phyloP scores from a whole-genome alignment of 2,888 invertebrate species.

The Coenonympha arcania region DNA sequence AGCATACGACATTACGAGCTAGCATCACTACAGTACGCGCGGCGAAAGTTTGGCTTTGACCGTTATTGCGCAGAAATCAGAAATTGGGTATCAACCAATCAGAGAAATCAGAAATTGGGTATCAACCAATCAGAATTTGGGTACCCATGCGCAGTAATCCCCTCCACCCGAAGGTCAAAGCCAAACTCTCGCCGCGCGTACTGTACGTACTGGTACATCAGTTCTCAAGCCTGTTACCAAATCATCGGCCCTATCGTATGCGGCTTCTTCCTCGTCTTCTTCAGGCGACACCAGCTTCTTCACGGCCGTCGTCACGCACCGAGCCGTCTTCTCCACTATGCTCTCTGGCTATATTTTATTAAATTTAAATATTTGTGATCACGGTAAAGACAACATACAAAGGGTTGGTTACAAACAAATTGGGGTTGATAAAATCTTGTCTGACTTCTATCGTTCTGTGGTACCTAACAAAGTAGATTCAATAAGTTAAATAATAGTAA shows the following conservation, averaged over 20 bases:
- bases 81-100: no score
- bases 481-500: no score
- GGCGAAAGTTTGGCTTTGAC: no score
- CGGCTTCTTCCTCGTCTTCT: slow-evolving; percentile 73
- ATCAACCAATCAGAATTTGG: no score
- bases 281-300: slow-evolving; percentile 69
- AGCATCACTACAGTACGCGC: slow-evolving; percentile 11
- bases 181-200: no score
- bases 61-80: no score
- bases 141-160: no score
- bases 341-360: slow-evolving; percentile 72
- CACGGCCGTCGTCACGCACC: slow-evolving; percentile 69
- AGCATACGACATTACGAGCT: slow-evolving; percentile 6
- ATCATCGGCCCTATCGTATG: slow-evolving; percentile 79
- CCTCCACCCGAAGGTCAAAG: no score
- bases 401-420: not conserved
- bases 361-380: not conserved
- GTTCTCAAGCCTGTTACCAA: slow-evolving; percentile 74
- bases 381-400: not conserved
- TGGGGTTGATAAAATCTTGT: no score
- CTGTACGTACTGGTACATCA: slow-evolving; percentile 9
- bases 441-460: no score
- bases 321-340: slow-evolving; percentile 72
- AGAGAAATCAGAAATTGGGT: no score
- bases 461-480: no score